Base-by-base conservation (phyloP, 2,888 invertebrate species). In the Ichneumoninae sp. region DNA sequence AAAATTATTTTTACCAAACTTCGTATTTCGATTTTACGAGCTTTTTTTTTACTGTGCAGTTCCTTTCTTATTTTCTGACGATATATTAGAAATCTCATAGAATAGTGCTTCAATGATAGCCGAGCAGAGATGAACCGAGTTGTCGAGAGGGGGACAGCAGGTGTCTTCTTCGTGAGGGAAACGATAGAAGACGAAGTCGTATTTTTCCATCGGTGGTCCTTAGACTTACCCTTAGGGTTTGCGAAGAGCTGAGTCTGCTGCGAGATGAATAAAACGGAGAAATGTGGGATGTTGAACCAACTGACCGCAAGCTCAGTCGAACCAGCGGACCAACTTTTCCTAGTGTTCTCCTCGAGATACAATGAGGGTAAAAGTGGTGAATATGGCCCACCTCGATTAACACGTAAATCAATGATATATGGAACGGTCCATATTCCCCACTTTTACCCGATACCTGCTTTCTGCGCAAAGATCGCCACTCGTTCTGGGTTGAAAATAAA, bases 211-310 rank as follows among this genome's bases (percentile, higher is more conserved):
- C 65, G 63, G 70, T 16, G 63, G 40, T 74, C 65, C 70, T 81
- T 69, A 60, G 68, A 81, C 74, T 83, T 66, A n/a, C 66, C 60
- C 71, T 60, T 69, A 71, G 66, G 75, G 68, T 63, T 71, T 44
- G 68, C 44, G 30, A 69, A 81, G 54, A 63, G 57, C 57, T 10
- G 22, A 22, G 22, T n/a, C 19, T 54, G 57, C 57, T 26, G 57
- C 22, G 13, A 5, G 50, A 57, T 40, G 44, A 78, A 78, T 40
- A 10, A 8, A 26, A 22, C 6, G 22, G 22, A 63, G 47, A 78
- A 50, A 50, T 19, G 57, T 33, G 8, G 57, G 26, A 57, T 57
- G 26, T 10, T 57, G 57, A 57, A 26, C 57, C 10, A 57, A 57
- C 26, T 13, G 57, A 57, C 22, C 26, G 57, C 26, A 26, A 4